A percentile compares a stretch with the other conserved stretches of the same genome.
Evolutionary conservation across 2,888 invertebrate species (phyloP).

Genomic region (Diplolepis rosae): DNA sequence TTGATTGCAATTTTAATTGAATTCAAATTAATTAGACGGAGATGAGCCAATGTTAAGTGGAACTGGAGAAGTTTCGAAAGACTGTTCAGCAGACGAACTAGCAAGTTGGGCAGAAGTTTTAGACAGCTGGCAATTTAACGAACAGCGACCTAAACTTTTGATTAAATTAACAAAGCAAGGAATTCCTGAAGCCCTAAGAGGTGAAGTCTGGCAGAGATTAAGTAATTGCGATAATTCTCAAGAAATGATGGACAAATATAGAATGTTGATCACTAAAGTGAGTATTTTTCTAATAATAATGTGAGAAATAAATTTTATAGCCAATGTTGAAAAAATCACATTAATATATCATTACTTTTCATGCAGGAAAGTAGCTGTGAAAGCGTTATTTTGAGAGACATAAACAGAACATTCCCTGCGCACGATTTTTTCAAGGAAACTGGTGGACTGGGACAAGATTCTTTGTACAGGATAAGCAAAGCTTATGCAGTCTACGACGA

Average conservation of each 20-base stretch:
- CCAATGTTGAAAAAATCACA: not conserved
- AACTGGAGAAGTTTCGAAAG: conserved; percentile 97
- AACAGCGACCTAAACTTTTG: conserved; percentile 88
- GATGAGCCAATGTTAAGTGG: conserved; percentile 98
- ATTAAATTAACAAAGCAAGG: conserved; percentile 87
- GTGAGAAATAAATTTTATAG: not conserved
- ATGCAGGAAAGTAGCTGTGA: conserved; percentile 94
- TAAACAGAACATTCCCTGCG: conserved; percentile 98
- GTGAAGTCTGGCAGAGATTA: conserved; percentile 97
- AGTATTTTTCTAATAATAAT: conserved; percentile 26
- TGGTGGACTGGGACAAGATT: conserved; percentile 96
- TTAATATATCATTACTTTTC: too few relatives aligned
- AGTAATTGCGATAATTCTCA: conserved; percentile 90
- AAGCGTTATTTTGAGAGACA: conserved; percentile 95
- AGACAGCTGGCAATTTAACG: conserved; percentile 80
- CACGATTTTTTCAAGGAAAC: conserved; percentile 98
- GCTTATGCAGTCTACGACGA: conserved; percentile 98
- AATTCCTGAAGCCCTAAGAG: conserved; percentile 96
- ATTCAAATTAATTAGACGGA: conserved; percentile 78
- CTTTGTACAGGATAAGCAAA: conserved; percentile 94
- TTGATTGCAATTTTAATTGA: not conserved
- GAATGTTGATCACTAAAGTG: conserved; percentile 94
- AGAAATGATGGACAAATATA: conserved; percentile 93
- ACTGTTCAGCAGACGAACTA: conserved; percentile 93
- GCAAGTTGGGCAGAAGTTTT: conserved; percentile 95